A percentile compares a stretch with the other conserved stretches of the same genome.
phyloP scores from a whole-genome alignment of 2,888 invertebrate genomes.

The Embidobia sp. region DNA sequence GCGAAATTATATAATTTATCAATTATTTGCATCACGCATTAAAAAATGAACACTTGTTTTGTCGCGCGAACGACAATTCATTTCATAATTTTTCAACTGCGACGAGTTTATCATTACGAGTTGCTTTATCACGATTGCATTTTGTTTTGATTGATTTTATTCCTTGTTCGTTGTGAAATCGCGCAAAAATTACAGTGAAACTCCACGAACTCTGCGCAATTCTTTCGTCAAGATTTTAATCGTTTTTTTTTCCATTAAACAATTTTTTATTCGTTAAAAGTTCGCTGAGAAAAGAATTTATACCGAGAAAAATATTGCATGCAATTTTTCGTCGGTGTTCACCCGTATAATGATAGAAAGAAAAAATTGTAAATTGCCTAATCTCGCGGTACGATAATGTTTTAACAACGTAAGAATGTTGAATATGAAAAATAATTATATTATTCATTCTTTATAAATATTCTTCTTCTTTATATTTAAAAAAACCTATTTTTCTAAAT shows the following conservation, averaged over 20 bases:
- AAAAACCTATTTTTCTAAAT: too few relatives aligned
- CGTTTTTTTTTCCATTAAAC: background rate
- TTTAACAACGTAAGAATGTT: too few relatives aligned
- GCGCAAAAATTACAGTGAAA: conserved; percentile 36
- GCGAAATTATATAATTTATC: conserved; percentile 45
- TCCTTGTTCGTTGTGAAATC: conserved; percentile 28
- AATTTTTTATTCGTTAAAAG: background rate
- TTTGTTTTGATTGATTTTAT: conserved; percentile 56
- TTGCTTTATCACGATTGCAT: conserved; percentile 46
- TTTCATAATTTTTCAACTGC: conserved; percentile 54
- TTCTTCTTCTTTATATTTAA: too few relatives aligned
- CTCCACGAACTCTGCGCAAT: conserved; percentile 17
- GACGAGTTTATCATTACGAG: conserved; percentile 43
- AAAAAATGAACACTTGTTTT: conserved; percentile 48
- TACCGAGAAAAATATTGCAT: background rate
- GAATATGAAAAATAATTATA: too few relatives aligned
- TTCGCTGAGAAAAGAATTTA: too few relatives aligned
- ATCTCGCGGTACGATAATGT: too few relatives aligned
- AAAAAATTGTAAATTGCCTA: too few relatives aligned
- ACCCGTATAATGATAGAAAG: too few relatives aligned
- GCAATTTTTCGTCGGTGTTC: too few relatives aligned
- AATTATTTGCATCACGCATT: conserved; percentile 44
- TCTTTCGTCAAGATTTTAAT: conserved; percentile 5
- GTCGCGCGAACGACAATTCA: conserved; percentile 48
- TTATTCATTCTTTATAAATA: too few relatives aligned